A percentile compares a stretch with the other conserved stretches of the same genome.
phyloP scores from a whole-genome alignment of 1,140 invertebrate species.

The Caerostris extrusa region DNA sequence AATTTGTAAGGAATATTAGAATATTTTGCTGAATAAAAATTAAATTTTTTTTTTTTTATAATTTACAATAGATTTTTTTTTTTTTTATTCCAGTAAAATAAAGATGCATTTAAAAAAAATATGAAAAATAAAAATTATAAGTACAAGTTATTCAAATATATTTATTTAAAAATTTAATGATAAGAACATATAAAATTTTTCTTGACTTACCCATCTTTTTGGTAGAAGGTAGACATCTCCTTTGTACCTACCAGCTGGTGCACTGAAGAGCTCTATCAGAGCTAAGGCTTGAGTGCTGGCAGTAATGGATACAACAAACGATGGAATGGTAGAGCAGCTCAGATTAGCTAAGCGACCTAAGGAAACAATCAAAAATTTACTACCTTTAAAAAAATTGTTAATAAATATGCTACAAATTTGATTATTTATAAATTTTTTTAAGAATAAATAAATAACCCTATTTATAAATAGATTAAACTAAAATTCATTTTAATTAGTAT shows the following conservation, averaged over 20 bases:
- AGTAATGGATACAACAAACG: constrained; percentile 97
- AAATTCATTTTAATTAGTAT: no score
- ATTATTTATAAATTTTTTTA: no score
- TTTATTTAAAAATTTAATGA: not conserved
- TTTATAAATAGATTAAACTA: no score
- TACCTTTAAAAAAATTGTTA: no score
- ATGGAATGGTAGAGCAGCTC: constrained; percentile 97
- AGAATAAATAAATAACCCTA: no score
- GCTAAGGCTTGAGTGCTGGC: constrained; percentile 97
- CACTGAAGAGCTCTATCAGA: constrained; percentile 97
- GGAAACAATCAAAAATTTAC: not conserved
- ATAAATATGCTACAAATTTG: no score
- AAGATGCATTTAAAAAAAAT: no score
- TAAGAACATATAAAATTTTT: not conserved
- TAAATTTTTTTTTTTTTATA: no score
- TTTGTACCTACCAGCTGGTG: constrained; percentile 95
- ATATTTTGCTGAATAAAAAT: no score
- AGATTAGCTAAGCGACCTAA: constrained; percentile 94
- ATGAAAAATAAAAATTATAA: not conserved
- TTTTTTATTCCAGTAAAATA: no score
- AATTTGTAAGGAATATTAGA: no score
- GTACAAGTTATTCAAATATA: not conserved
- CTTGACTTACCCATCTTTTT: constrained; percentile 95
- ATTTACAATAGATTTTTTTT: no score
- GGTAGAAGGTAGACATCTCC: constrained; percentile 98